Base-by-base conservation (phyloP, 2,113 vertebrate genomes). In the Heterocephalus glaber region DNA sequence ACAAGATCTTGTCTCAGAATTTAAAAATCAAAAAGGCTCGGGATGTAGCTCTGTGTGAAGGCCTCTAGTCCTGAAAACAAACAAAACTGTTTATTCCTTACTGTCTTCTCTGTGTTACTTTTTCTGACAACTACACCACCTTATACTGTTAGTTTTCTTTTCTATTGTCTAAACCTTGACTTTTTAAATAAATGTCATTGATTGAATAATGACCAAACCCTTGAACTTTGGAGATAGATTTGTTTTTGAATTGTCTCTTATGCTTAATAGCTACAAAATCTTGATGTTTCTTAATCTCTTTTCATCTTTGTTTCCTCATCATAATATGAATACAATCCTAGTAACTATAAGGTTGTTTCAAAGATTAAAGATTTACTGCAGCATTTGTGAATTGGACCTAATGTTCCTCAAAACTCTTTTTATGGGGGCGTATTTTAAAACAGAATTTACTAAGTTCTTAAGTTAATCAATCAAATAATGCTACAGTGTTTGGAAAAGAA, bases 161-260 rank as follows among this genome's bases (percentile, higher is more conserved):
- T 87, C 9, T 72, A 14, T 56, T 65, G 12, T 74, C 7, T 85
- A 79, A 56, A 22, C 14, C 13, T 68, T 66, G 41, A n/a, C 30
- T 33, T 93, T 80, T 56, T 91, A 85, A 95, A 80, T 76, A 90
- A 95, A 84, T 90, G 9, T 44, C 47, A 60, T 60, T 5, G 11
- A 30, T 6, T 61, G 26, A 65, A 65, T 68, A 90, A 60, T 65
- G 58, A 60, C 12, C 4, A 82, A 82, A 49, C 41, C 49, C 90
- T 52, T 66, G 28, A 28, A 19, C 30, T 82, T 65, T 79, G 47
- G 7, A 38, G 44, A 28, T 66, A 11, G 0, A 77, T 4, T 47
- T 66, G 47, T 10, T 5, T 12, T 54, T 66, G 38, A 74, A 66
- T 80, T 76, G 44, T 30, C 22, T 82, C 61, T 84, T 89, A 24